phyloP scores from a whole-genome alignment of 2,113 vertebrate species.

The Stomatorhinus ivindoensis region DNA sequence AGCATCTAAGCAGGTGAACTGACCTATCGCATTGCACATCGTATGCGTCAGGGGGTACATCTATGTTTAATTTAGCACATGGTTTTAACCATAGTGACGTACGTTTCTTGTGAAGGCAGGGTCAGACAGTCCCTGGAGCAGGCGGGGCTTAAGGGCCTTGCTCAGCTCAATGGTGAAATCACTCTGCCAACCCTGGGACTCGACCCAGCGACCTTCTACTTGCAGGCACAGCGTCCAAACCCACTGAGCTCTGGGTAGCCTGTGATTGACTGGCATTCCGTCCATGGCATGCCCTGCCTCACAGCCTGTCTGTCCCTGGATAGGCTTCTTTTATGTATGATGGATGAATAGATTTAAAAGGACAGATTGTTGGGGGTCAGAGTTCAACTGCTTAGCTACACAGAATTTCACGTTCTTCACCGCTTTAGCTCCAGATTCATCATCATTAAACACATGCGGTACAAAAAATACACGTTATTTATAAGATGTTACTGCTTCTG shows the following conservation, averaged over 20 bases:
- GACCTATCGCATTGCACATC: neutral
- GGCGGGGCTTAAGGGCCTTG: neutral
- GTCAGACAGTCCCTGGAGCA: neutral
- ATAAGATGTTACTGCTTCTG: neutral
- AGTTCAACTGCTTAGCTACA: neutral
- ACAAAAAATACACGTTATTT: neutral
- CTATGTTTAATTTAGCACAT: neutral
- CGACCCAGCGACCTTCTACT: neutral
- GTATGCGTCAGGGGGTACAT: neutral
- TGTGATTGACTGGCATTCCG: neutral
- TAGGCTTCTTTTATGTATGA: neutral
- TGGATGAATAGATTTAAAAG: neutral
- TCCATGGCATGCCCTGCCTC: neutral
- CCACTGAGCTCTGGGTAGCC: neutral
- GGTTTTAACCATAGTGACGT: neutral
- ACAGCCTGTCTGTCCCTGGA: neutral
- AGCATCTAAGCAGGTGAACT: neutral
- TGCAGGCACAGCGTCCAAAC: neutral
- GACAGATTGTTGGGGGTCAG: neutral
- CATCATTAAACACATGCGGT: neutral
- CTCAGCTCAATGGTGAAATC: neutral
- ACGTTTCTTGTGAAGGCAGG: neutral
- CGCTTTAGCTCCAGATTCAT: neutral
- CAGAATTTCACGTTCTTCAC: neutral
- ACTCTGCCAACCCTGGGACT: neutral